Evolutionary conservation across 2,797 vertebrate species (phyloP).

Genomic region (Melopsittacus undulatus): DNA sequence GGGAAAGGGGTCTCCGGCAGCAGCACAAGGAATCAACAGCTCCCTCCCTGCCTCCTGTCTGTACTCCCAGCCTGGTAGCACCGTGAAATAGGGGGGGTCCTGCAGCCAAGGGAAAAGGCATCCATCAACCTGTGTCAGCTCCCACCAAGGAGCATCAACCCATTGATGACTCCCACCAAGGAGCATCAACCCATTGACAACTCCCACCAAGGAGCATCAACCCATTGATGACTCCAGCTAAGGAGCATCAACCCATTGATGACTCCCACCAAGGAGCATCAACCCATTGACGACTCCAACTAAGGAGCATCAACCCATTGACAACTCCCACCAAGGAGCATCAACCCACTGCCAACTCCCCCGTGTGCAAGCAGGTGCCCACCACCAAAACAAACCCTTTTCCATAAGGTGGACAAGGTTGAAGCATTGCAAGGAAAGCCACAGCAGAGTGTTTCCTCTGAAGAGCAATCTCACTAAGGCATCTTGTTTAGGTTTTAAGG

Average conservation of each 20-base stretch:
- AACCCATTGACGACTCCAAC: no score
- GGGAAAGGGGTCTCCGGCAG: conserved; percentile 98
- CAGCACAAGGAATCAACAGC: conserved; percentile 96
- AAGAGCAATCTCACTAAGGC: neutral
- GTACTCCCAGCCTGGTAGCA: conserved; percentile 99
- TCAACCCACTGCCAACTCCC: no score
- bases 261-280: no score
- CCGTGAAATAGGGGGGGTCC: conserved; percentile 99
- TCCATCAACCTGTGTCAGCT: neutral
- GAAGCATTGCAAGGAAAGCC: neutral
- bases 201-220: no score
- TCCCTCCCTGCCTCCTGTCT: conserved; percentile 98
- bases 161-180: no score
- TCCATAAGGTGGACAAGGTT: neutral
- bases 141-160: neutral
- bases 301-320: no score
- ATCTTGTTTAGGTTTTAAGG: neutral
- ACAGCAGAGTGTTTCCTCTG: neutral
- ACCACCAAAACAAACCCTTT: neutral
- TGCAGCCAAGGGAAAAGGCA: conserved; percentile 53
- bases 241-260: neutral
- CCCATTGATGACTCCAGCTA: neutral
- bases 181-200: no score
- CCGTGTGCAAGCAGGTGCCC: accelerated
- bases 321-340: no score